Conservation (phyloP, 2,888 invertebrate genomes). For the Osmoderma eremita region DNA sequence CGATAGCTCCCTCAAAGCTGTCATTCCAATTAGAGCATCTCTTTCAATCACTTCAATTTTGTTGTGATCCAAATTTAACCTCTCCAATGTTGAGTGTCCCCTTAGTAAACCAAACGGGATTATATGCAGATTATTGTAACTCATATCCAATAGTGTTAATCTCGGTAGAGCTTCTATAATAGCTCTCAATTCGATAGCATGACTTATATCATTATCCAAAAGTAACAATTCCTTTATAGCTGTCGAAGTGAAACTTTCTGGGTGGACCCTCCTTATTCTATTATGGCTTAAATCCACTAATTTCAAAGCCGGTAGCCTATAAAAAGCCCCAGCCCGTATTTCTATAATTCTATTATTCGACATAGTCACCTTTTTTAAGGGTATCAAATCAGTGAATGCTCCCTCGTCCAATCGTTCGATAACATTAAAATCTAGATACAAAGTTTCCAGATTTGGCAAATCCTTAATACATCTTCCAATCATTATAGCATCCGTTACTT, state of each 20-base stretch:
- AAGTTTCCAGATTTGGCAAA: conserved; percentile 74
- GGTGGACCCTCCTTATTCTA: conserved; percentile 78
- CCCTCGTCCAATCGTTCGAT: conserved; percentile 79
- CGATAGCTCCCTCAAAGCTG: conserved; percentile 82
- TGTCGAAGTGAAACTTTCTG: conserved; percentile 81
- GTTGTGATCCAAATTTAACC: conserved; percentile 84
- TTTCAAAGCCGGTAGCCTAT: conserved; percentile 78
- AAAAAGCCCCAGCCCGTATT: conserved; percentile 82
- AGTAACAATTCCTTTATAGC: conserved; percentile 82
- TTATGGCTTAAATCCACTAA: conserved; percentile 82
- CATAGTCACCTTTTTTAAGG: conserved; percentile 73
- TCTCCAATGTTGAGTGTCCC: conserved; percentile 83
- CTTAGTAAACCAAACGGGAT: conserved; percentile 82
- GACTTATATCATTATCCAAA: conserved; percentile 79
- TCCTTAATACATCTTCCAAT: conserved; percentile 82
- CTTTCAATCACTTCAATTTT: conserved; percentile 77
- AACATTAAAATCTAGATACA: conserved; percentile 77
- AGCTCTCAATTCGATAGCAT: conserved; percentile 78
- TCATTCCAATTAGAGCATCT: conserved; percentile 85
- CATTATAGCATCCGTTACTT: conserved; percentile 82
- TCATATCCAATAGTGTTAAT: conserved; percentile 81
- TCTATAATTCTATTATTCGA: conserved; percentile 80
- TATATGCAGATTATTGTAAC: conserved; percentile 79
- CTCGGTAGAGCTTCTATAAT: conserved; percentile 81
- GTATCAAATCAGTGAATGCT: conserved; percentile 81